These are phyloP conservation scores for Prosopocoilus inquinatus DNA, from an alignment of 2,888 invertebrate genomes.

Conservation along the genomic window DNA sequence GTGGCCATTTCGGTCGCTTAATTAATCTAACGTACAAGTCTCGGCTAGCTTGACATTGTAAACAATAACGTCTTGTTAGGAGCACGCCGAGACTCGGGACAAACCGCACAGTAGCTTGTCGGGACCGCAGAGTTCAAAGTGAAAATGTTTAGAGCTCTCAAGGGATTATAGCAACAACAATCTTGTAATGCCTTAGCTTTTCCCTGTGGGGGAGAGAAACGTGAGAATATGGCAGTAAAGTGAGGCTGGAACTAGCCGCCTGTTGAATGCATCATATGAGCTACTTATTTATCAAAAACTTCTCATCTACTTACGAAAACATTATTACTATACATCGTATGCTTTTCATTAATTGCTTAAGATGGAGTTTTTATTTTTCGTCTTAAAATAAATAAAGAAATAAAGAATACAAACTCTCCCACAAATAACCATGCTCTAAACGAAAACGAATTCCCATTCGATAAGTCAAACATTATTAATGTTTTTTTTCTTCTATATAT, in stretches of 20 bases:
- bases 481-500: too few species aligned
- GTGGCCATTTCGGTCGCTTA: background rate
- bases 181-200: constrained; percentile 41
- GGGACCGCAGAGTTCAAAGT: constrained; percentile 43
- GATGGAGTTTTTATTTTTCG: too few species aligned
- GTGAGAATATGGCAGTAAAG: constrained; percentile 44
- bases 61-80: constrained; percentile 21
- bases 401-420: too few species aligned
- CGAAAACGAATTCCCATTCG: too few species aligned
- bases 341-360: too few species aligned
- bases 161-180: constrained; percentile 48
- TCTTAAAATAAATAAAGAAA: too few species aligned
- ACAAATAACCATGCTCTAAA: too few species aligned
- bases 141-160: constrained; percentile 45
- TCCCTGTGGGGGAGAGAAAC: constrained; percentile 42
- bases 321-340: too few species aligned
- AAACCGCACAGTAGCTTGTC: constrained; percentile 40
- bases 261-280: constrained; percentile 39
- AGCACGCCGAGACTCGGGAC: constrained; percentile 24
- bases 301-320: too few species aligned
- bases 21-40: background rate
- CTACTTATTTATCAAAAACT: background rate
- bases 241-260: constrained; percentile 42
- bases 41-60: background rate
- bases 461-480: too few species aligned